Percentiles rank a stretch among this genome's conserved stretches.
Evolutionary conservation across 2,797 vertebrate genomes (phyloP).

Genomic region (Myoxocephalus aenaeus): DNA sequence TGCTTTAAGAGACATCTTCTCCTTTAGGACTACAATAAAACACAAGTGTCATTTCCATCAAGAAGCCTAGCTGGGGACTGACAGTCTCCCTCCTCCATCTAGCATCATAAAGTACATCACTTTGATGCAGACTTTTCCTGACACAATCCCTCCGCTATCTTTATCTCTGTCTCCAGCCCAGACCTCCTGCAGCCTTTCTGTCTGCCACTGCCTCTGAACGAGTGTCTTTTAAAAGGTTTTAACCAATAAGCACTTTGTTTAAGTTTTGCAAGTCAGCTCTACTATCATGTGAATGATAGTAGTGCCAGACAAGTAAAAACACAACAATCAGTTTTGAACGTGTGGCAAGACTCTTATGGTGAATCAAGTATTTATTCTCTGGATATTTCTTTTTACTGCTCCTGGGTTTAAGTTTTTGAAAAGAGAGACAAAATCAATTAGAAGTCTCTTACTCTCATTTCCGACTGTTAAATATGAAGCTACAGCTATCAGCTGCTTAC

Average conservation of each 20-base stretch:
- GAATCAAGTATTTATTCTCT: neutral
- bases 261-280: constrained; percentile 28
- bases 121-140: constrained; percentile 55
- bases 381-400: neutral
- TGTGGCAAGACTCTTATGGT: neutral
- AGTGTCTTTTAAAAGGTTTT: constrained; percentile 21
- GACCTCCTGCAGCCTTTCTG: constrained; percentile 19
- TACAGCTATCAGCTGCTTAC: neutral
- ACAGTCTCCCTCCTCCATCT: constrained; percentile 62
- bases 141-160: constrained; percentile 44
- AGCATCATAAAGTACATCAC: constrained; percentile 62
- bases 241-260: constrained; percentile 20
- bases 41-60: constrained; percentile 65
- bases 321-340: neutral
- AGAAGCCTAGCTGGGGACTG: constrained; percentile 52
- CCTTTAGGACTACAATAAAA: constrained; percentile 69
- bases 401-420: neutral
- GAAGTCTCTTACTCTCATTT: too few relatives aligned
- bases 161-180: constrained; percentile 21
- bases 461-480: neutral
- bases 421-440: neutral
- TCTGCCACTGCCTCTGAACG: constrained; percentile 1
- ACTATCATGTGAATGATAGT: neutral
- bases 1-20: constrained; percentile 69
- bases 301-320: neutral